Base-by-base conservation (phyloP, 1,140 invertebrate species). In the Streblospio benedicti region DNA sequence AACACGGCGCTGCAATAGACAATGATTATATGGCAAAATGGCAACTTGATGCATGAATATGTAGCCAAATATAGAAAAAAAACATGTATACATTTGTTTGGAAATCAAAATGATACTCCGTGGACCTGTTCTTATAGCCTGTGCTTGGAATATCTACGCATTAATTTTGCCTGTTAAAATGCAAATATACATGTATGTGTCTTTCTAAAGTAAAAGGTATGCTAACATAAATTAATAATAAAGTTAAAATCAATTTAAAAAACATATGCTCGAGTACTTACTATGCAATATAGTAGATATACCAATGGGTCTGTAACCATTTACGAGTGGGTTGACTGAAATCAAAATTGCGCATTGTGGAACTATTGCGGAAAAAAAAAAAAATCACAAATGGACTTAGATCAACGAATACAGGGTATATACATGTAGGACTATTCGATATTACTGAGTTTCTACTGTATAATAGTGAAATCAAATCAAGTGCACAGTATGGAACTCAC, bases 91-190 rank as follows among this genome's bases (percentile, higher is more conserved):
- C n/a, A n/a, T n/a, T n/a, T n/a, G n/a, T n/a, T n/a, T n/a, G n/a
- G n/a, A n/a, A n/a, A n/a, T n/a, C n/a, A n/a, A n/a, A n/a, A 71
- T 25, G 69, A 63, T 14, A 68, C 43, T 63, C 66, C 67, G 59
- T 72, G 71, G 30, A 67, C 44, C n/a, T n/a, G n/a, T n/a, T n/a
- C n/a, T n/a, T n/a, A n/a, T 41, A 41, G n/a, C 38, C 12, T 12
- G 12, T 41, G n/a, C 38, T 41, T 41, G 12, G n/a, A 12, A 12
- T 41, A 12, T 12, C 38, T n/a, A 41, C n/a, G 12, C 38, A 41
- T 12, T 41, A n/a, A 12, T 18, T 41, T 18, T 41, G 12, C n/a
- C 38, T 41, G 12, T 41, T 12, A 18, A 12, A 18, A 12, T 41
- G 12, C 12, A 12, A 41, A 12, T 18, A 41, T 12, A 41, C 12